Percentiles rank a stretch among this genome's conserved stretches.
phyloP scores from a whole-genome alignment of 2,888 invertebrate species.

The Xylophagus ater region DNA sequence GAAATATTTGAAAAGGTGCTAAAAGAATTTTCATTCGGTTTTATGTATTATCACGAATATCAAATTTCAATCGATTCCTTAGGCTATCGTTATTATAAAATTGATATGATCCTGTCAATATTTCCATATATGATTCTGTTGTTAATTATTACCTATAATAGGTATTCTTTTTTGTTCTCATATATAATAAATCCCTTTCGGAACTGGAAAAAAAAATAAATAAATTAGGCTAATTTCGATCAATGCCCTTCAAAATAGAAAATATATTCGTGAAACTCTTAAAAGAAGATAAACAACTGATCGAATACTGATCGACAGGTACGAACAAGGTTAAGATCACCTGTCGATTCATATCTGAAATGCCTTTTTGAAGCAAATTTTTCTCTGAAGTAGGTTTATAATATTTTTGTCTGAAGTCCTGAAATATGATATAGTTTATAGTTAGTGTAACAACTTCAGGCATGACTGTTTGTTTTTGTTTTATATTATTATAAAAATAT shows the following conservation, averaged over 20 bases:
- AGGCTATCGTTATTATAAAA: conserved; percentile 1
- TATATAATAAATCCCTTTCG: too few relatives aligned
- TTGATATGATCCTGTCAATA: conserved; percentile 3
- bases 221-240: too few relatives aligned
- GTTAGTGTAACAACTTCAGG: conserved; percentile 6
- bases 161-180: too few relatives aligned
- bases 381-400: too few relatives aligned
- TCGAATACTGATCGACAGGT: conserved; percentile 13
- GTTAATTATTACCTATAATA: too few relatives aligned
- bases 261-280: too few relatives aligned
- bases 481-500: too few relatives aligned
- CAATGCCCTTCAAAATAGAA: too few relatives aligned
- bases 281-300: conserved; percentile 10
- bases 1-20: conserved; percentile 11
- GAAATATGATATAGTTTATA: conserved; percentile 1
- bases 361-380: conserved; percentile 3
- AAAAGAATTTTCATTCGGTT: conserved; percentile 10
- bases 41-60: too few relatives aligned
- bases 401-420: conserved; percentile 1
- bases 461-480: too few relatives aligned
- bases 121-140: conserved; percentile 10
- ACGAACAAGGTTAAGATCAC: conserved; percentile 6
- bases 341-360: conserved; percentile 9
- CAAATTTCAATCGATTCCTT: conserved; percentile 9
- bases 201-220: too few relatives aligned